Base-by-base conservation (phyloP, 2,797 vertebrate species). In the Chloroceryle inda region DNA sequence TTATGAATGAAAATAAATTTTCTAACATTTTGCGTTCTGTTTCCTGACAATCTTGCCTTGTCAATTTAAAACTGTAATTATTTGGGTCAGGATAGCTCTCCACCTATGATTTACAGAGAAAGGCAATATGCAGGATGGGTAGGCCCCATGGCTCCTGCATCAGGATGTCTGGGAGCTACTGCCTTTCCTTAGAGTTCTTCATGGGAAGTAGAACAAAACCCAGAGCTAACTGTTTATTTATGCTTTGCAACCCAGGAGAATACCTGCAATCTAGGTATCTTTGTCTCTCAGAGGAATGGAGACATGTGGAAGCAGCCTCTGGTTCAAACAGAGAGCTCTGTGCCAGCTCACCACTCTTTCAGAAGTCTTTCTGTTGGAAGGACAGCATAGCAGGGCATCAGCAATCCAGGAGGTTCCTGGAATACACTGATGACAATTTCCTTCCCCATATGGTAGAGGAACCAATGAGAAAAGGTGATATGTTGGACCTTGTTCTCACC, bases 131-230 rank as follows among this genome's bases (percentile, higher is more conserved):
- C 55, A 66, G 37, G 19, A 5, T n/a, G 38, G 38, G 24, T 20
- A 44, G 13, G 53, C 2, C 37, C 38, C 21, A 18, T 4, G 7
- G 45, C 6, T 78, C 42, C 31, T 87, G 16, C 12, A 13, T 5
- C 0, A 0, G 55, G 9, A 40, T 27, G 52, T 6, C 31, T 13
- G 37, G 50, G 11, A 87, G 9, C 50, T 84, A 2, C 24, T 0
- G 0, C 50, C 17, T 86, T 26, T 71, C 24, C 35, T 55, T 40
- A 50, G 14, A 22, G 14, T 26, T 75, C 55, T 52, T 22, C 22
- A 19, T 2, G 7, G 40, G 22, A 77, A 8, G 29, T 45, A 94
- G 29, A 71, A 71, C 2, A 3, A 67, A 77, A 5, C 29, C 29
- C 42, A 67, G 16, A 58, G 26, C 4, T 27, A 12, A 44, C 27